These are phyloP conservation scores for Carassius carassius DNA, from an alignment of 2,113 vertebrate species.

Conservation along the genomic window DNA sequence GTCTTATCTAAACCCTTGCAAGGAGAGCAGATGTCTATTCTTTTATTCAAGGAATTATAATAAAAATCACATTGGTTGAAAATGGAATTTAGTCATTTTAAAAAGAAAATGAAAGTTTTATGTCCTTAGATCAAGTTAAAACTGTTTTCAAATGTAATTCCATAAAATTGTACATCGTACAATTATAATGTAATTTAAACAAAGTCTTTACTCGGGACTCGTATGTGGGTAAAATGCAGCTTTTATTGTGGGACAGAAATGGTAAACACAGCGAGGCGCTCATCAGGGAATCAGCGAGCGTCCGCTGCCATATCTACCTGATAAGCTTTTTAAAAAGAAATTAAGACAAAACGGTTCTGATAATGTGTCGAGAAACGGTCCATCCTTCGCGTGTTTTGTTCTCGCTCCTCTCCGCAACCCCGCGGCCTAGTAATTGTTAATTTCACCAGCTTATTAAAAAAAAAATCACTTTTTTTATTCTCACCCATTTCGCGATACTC, in stretches of 20 bases:
- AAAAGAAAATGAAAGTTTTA: neutral
- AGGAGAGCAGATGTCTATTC: neutral
- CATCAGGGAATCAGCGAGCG: neutral
- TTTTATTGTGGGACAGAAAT: constrained; percentile 27
- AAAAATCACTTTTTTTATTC: constrained; percentile 61
- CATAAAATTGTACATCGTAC: neutral
- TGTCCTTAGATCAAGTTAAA: neutral
- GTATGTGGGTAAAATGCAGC: neutral
- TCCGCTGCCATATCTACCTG: constrained; percentile 13
- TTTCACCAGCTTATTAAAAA: constrained; percentile 60
- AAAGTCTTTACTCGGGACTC: neutral
- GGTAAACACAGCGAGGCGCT: neutral
- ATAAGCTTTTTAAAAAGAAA: neutral
- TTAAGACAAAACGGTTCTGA: neutral
- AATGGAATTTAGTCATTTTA: neutral
- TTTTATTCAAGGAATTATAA: neutral
- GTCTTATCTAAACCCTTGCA: neutral
- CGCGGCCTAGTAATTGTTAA: constrained; percentile 64
- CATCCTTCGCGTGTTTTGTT: constrained; percentile 30
- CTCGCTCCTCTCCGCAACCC: constrained; percentile 21
- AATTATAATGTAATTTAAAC: neutral
- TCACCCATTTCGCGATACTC: constrained; percentile 76
- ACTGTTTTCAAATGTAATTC: neutral
- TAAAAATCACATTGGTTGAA: too few species aligned
- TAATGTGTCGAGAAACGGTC: neutral